phyloP scores from a whole-genome alignment of 2,888 invertebrate genomes.

The Ectemnius continuus region DNA sequence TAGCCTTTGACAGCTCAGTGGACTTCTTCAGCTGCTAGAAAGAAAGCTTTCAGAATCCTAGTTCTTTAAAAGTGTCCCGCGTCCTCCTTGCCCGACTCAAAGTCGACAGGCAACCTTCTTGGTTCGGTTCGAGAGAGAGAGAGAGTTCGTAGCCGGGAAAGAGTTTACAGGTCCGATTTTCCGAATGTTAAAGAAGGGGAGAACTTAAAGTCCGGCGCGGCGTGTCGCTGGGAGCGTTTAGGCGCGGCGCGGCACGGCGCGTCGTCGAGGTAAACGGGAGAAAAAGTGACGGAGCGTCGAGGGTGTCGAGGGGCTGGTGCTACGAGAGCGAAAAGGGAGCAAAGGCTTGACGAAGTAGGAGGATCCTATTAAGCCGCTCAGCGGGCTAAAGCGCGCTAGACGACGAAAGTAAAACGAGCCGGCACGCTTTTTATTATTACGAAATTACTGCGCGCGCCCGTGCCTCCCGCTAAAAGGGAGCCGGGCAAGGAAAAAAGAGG shows the following conservation, averaged over 20 bases:
- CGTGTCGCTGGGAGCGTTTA: conserved; percentile 31
- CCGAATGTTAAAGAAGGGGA: no score
- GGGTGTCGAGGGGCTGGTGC: conserved; percentile 50
- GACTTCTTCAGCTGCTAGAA: conserved; percentile 14
- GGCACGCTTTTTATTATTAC: conserved; percentile 69
- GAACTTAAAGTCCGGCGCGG: no score
- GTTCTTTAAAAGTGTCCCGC: background rate
- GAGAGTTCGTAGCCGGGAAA: no score
- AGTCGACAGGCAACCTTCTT: no score
- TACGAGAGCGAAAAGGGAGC: conserved; percentile 52
- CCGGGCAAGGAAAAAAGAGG: conserved; percentile 42
- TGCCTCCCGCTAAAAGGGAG: conserved; percentile 54
- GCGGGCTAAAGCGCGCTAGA: conserved; percentile 56
- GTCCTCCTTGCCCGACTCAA: background rate
- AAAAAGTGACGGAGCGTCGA: conserved; percentile 46
- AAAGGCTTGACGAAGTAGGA: conserved; percentile 62
- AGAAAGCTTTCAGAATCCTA: conserved; percentile 14
- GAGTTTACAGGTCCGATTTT: no score
- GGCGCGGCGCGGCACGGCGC: conserved; percentile 35
- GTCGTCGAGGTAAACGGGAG: conserved; percentile 52
- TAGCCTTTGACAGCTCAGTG: no score
- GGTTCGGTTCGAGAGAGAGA: no score
- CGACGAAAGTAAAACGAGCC: conserved; percentile 62
- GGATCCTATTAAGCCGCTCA: conserved; percentile 70
- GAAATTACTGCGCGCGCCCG: conserved; percentile 65